phyloP scores from a whole-genome alignment of 2,113 vertebrate genomes.

The Dasyprocta punctata region DNA sequence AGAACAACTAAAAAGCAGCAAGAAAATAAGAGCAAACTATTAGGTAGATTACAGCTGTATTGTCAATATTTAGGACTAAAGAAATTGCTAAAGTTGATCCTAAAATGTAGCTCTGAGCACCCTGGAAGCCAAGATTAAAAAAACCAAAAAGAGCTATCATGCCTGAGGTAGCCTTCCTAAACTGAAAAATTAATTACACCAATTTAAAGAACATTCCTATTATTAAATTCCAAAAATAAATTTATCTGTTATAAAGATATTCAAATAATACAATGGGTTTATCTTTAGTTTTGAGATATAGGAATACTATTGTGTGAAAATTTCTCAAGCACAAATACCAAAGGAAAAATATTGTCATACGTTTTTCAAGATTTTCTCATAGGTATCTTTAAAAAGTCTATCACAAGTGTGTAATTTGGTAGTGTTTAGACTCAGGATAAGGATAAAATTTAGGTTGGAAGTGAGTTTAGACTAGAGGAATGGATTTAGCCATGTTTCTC shows the following conservation, averaged over 20 bases:
- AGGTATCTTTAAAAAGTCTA: neutral
- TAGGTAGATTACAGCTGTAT: neutral
- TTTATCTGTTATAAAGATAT: neutral
- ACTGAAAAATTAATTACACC: conserved; percentile 52
- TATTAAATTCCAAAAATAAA: conserved; percentile 42
- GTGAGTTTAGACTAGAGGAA: conserved; percentile 10
- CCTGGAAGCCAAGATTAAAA: neutral
- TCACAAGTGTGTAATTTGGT: neutral
- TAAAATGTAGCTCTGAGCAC: neutral
- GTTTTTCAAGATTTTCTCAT: conserved; percentile 21
- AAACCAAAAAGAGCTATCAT: neutral
- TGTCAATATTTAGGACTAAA: neutral
- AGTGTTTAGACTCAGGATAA: neutral
- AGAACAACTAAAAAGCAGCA: neutral
- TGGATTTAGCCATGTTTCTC: neutral
- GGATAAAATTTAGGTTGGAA: neutral
- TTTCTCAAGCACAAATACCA: neutral
- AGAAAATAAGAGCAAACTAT: neutral
- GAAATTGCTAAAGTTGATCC: neutral
- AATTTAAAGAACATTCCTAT: neutral
- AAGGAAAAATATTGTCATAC: neutral
- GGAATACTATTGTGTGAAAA: neutral
- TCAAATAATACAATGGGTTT: neutral
- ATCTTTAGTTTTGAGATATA: neutral
- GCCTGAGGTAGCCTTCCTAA: neutral